Evolutionary conservation across 2,113 vertebrate species (phyloP), one percentile per base, ranked within the genome.

Genomic region (Anas platyrhynchos): DNA sequence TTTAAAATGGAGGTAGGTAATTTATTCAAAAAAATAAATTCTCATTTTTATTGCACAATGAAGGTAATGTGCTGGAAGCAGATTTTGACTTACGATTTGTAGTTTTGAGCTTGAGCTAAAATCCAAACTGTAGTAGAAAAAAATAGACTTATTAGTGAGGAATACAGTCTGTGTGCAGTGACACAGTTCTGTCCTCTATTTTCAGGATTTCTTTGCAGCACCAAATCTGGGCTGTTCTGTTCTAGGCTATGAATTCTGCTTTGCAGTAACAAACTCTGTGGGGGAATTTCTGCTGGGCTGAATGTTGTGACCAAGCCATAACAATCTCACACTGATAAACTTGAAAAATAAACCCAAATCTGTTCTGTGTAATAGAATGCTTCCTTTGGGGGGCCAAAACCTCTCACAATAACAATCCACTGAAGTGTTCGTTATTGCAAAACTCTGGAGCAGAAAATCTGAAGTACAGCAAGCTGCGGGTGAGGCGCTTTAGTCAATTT

Each of bases 1-100:
- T 95, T 96, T 82, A 93, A 95, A 94, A 79, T 61, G 6, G 46
- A 25, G 46, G 34, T 61, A 80, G 54, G 65, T 91, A 80, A 83
- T 93, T 87, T 66, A 23, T 77, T 84, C 2, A 17, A 36, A 31
- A 56, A 63, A 50, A 69, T 62, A 36, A 66, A 74, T 81, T 84
- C 22, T 48, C 68, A 72, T 74, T 81, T 71, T 4, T 2, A 10
- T 59, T 79, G 5, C 65, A 43, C 4, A 25, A 26, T 16, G 36
- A 41, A 21, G 71, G 44, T 36, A 46, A 27, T 34, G 16, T 85
- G n/a, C 44, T 43, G 66, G 41, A 83, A 79, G 36, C 31, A 76
- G n/a, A 21, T 68, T 85, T 85, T 73, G 23, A 18, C 21, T 91
- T 56, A 29, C 6, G 11, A 16, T 16, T 55, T 87, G 14, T 36